Base-by-base conservation (phyloP, 2,888 invertebrate genomes). In the Drosophila cognata region DNA sequence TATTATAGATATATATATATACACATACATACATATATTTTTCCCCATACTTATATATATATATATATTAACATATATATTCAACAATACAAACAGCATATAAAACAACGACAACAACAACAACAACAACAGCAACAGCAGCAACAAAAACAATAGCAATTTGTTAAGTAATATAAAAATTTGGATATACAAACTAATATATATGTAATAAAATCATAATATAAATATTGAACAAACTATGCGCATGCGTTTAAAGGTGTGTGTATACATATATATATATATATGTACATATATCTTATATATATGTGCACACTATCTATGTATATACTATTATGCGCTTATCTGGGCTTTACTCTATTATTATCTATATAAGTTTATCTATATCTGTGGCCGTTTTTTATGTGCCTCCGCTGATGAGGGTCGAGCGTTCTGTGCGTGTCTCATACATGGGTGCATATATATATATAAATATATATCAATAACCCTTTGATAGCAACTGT, bases 1-100 rank as follows among this genome's bases (percentile, higher is more conserved):
- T 80, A 78, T 78, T 76, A 71, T 71, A 76, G 62, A 66, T 76
- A 79, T 76, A 79, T 52, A 46, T n/a, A 71, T 25, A 55, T 43
- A 48, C 28, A 67, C 62, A 61, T 48, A 28, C 21, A 52, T 38
- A 55, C 60, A 28, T 56, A 36, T 72, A 41, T 60, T 31, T 35
- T 43, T 57, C 7, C 21, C 21, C 46, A 46, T 46, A 65, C 21
- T 63, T 64, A n/a, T 36, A 50, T n/a, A 59, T 41, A 50, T 28
- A 7, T 43, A 25, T 53, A 28, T 56, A 56, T 50, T 43, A 36
- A 35, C 6, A 43, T 43, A 28, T 41, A 41, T 41, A 56, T 56
- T 5, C 38, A 25, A 46, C 38, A 38, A 48, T 33, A 46, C 36
- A 46, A 50, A 48, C 74, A 64, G 38, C 36, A 36, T 36, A 31